These are phyloP conservation scores for Apaloderma vittatum DNA, from an alignment of 2,113 vertebrate species.

Conservation along the genomic window DNA sequence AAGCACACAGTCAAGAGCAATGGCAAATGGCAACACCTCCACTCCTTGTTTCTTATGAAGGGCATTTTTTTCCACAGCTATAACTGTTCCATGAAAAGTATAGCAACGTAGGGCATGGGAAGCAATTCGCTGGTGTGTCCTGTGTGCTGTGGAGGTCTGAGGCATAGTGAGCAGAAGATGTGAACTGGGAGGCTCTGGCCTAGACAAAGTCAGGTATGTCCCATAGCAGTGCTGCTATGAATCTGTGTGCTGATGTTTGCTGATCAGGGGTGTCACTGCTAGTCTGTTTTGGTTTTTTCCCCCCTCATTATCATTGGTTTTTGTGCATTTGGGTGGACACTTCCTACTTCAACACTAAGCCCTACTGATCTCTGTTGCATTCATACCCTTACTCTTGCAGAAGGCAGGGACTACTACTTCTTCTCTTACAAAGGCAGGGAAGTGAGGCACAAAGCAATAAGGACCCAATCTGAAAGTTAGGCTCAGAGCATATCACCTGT, in stretches of 20 bases:
- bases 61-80: neutral
- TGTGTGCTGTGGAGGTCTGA: neutral
- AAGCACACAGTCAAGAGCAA: neutral
- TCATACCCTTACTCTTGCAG: neutral
- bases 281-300: neutral
- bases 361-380: neutral
- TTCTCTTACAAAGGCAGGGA: neutral
- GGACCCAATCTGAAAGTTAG: neutral
- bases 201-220: neutral
- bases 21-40: neutral
- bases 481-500: neutral
- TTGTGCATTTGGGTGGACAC: neutral
- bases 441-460: neutral
- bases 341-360: neutral
- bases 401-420: neutral
- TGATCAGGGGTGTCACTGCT: neutral
- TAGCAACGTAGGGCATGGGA: neutral
- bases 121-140: neutral
- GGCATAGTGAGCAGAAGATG: neutral
- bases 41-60: neutral
- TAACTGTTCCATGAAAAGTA: neutral
- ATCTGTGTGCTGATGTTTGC: neutral
- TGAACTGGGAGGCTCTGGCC: neutral
- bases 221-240: neutral
- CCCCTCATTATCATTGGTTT: neutral